Conservation (phyloP, 1,140 invertebrate species). For the Cydia splendana region DNA sequence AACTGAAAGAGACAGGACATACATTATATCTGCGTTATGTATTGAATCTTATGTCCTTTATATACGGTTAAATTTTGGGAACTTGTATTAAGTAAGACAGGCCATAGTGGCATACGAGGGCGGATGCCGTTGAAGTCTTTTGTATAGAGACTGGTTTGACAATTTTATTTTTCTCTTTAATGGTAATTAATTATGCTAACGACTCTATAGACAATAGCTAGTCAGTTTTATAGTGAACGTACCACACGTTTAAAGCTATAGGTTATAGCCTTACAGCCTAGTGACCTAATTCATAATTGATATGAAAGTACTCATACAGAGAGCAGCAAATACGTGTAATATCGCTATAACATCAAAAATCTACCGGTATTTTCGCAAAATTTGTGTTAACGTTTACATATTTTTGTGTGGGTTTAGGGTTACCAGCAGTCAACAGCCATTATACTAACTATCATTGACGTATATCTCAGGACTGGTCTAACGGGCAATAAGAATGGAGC, state of each 20-base stretch:
- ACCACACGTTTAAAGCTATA: neutral
- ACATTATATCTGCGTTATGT: neutral
- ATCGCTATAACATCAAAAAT: too few species aligned
- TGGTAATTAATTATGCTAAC: neutral
- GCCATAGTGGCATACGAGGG: neutral
- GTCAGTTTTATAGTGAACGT: neutral
- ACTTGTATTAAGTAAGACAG: neutral
- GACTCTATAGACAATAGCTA: conserved; percentile 11
- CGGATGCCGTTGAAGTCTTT: conserved; percentile 57
- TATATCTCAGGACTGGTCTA: too few species aligned
- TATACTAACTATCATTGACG: too few species aligned
- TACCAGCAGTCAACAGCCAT: too few species aligned
- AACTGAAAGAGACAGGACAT: conserved; percentile 10
- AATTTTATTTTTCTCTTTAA: neutral
- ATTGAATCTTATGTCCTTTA: neutral
- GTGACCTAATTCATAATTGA: too few species aligned
- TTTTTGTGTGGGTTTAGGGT: too few species aligned
- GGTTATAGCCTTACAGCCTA: too few species aligned
- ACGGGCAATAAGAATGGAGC: too few species aligned
- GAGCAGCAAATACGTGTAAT: too few species aligned
- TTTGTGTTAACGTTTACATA: too few species aligned
- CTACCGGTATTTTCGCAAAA: too few species aligned
- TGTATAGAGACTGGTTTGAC: conserved; percentile 39
- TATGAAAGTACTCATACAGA: too few species aligned
- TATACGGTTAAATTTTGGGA: neutral